Evolutionary conservation across 2,113 vertebrate species (phyloP), one percentile per base, ranked within the genome.

Genomic region (Chloropsis hardwickii): DNA sequence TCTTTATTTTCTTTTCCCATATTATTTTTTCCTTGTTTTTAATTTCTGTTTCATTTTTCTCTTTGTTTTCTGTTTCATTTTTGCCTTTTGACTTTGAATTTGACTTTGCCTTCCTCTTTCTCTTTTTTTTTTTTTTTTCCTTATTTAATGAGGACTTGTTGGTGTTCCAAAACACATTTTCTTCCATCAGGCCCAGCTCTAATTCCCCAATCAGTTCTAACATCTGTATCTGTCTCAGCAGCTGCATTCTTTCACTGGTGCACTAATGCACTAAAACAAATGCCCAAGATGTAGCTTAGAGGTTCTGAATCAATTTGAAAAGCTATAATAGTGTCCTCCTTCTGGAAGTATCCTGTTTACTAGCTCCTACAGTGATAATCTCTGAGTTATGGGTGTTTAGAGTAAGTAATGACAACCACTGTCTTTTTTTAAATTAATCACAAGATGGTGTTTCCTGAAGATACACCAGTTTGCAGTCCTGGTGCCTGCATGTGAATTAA

Each of bases 361-460:
- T 79, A 90, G 44, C 77, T 87, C 72, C 73, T 84, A 13, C 72
- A 87, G 27, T 65, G 69, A 93, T 86, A 81, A 86, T 74, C 54
- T 77, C 85, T 86, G 80, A 96, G 50, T 92, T 86, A 88, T 61
- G 64, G 39, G n/a, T 78, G 37, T 64, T 80, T 67, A 74, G 77
- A 44, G 51, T 77, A 88, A 94, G 79, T 69, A 81, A 80, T 78
- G 80, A 83, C 65, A 94, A 42, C 58, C 27, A 62, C 37, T 81
- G 33, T 53, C 69, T 85, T 65, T 92, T 91, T 87, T 71, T 27
- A 78, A 97, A 96, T 71, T 66, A 79, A 93, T 92, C 91, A 91
- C 83, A 82, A 51, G 48, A 83, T 64, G 67, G 82, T 92, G 60
- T 66, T 90, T 53, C 31, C 66, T 81, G 65, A 95, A 84, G 65